phyloP scores from a whole-genome alignment of 2,888 invertebrate species.

The Mythimna loreyi region DNA sequence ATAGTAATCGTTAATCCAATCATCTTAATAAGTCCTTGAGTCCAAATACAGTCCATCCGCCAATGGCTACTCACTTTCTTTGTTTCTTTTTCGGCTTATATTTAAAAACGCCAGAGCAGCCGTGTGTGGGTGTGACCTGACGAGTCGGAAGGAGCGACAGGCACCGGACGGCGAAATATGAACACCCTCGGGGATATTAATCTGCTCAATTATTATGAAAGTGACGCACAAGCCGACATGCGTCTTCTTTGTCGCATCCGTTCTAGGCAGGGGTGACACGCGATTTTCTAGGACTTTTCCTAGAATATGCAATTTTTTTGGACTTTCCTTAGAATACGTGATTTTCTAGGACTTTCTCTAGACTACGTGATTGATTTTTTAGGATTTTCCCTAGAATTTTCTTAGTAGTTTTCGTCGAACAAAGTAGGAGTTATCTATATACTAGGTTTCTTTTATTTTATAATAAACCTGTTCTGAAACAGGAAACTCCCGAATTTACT shows the following conservation, averaged over 20 bases:
- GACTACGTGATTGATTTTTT: too few relatives aligned
- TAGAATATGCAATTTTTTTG: too few relatives aligned
- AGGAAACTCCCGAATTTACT: too few relatives aligned
- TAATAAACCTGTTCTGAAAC: too few relatives aligned
- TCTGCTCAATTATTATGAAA: conserved; percentile 89
- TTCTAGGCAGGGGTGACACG: conserved; percentile 76
- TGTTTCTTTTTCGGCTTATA: conserved; percentile 45
- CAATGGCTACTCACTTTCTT: conserved; percentile 7
- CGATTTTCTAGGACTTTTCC: conserved; percentile 1
- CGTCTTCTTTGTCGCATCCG: conserved; percentile 87
- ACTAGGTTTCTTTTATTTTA: too few relatives aligned
- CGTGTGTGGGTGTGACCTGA: conserved; percentile 63
- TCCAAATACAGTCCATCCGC: conserved; percentile 6
- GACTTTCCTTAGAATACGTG: too few relatives aligned
- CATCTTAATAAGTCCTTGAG: background rate
- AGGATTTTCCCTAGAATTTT: background rate
- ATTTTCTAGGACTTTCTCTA: conserved; percentile 14
- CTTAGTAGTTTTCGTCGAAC: background rate
- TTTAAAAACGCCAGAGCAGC: conserved; percentile 54
- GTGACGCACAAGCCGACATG: conserved; percentile 81
- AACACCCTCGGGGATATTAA: conserved; percentile 86
- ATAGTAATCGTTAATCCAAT: background rate
- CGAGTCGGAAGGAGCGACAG: conserved; percentile 67
- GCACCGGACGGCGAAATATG: conserved; percentile 85
- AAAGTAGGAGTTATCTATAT: too few relatives aligned